Evolutionary conservation across 2,113 vertebrate genomes (phyloP).

Genomic region (Hippolais icterina): DNA sequence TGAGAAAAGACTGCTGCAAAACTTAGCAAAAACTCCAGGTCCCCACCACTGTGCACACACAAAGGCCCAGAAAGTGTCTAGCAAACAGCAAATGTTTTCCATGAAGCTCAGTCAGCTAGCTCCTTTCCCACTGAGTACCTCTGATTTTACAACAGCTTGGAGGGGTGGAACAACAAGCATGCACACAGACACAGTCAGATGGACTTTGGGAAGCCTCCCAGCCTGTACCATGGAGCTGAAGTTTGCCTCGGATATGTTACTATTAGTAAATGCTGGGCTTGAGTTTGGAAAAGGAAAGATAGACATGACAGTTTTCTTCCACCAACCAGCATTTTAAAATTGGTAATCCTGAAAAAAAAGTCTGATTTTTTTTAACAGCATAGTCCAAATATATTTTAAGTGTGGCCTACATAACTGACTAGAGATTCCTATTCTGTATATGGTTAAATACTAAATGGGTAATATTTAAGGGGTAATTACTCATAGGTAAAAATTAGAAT

Average conservation of each 20-base stretch:
- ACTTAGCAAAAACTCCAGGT: conserved; percentile 30
- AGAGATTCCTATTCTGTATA: neutral
- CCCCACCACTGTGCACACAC: conserved; percentile 6
- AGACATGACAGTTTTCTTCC: neutral
- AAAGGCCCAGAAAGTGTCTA: neutral
- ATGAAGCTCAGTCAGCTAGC: neutral
- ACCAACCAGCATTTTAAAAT: neutral
- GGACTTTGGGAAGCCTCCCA: neutral
- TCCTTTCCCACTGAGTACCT: neutral
- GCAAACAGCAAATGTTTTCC: conserved; percentile 32
- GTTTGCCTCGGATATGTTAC: neutral
- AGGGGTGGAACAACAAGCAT: neutral
- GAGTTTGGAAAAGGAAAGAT: neutral
- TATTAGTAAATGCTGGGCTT: neutral
- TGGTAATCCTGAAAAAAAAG: neutral
- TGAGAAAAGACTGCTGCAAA: conserved; percentile 49
- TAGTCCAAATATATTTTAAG: neutral
- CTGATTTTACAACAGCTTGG: conserved; percentile 10
- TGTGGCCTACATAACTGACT: neutral
- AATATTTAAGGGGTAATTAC: neutral
- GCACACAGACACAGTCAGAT: neutral
- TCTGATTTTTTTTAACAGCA: neutral
- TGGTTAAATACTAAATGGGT: neutral
- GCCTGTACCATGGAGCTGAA: rapidly evolving
- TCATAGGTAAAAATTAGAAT: neutral